These are phyloP conservation scores for Rhyacophila brunnea DNA, from an alignment of 1,140 invertebrate species.

Conservation along the genomic window DNA sequence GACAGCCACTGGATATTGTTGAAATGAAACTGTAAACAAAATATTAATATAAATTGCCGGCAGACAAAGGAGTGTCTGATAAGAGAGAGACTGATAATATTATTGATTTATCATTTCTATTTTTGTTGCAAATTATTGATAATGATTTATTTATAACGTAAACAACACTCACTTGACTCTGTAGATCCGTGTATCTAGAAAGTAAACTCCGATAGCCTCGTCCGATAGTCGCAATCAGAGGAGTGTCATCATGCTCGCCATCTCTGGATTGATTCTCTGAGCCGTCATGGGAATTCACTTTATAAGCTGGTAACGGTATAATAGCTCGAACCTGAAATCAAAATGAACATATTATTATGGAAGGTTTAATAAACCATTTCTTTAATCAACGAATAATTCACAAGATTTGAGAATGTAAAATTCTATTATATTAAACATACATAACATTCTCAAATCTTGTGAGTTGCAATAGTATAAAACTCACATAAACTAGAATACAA, in stretches of 20 bases:
- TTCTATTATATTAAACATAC: too few relatives aligned
- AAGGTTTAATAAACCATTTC: not conserved
- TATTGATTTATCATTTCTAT: too few relatives aligned
- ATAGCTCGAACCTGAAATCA: constrained; percentile 45
- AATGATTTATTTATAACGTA: too few relatives aligned
- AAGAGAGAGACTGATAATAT: too few relatives aligned
- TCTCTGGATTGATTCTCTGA: constrained; percentile 41
- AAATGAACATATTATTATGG: not conserved
- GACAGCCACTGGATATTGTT: not conserved
- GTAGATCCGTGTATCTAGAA: constrained; percentile 64
- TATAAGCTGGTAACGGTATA: constrained; percentile 39
- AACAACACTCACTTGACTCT: constrained; percentile 39
- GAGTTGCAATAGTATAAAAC: too few relatives aligned
- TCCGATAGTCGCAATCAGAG: constrained; percentile 75
- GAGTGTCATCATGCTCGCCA: constrained; percentile 46
- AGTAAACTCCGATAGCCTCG: constrained; percentile 81
- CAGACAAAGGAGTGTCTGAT: too few relatives aligned
- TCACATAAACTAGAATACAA: too few relatives aligned
- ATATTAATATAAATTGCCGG: too few relatives aligned
- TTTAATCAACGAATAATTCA: too few relatives aligned
- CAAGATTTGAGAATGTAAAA: too few relatives aligned
- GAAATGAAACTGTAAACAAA: not conserved
- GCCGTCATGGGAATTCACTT: constrained; percentile 3
- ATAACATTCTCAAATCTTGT: too few relatives aligned
- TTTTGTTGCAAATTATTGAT: too few relatives aligned